Conservation (phyloP, 2,888 invertebrate genomes). For the Acleris cristana region DNA sequence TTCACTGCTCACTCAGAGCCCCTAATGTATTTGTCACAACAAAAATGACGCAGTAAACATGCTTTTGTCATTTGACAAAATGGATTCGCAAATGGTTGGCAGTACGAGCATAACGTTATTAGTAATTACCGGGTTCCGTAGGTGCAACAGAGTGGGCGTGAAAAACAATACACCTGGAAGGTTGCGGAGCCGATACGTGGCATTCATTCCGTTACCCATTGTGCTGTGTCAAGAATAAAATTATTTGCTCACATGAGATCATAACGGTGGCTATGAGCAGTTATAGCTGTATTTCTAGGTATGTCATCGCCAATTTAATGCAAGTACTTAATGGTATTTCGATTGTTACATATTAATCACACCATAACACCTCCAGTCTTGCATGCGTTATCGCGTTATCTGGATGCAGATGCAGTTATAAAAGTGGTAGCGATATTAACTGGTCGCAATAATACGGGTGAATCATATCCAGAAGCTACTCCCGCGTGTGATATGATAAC, state of each 20-base stretch:
- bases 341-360: no score
- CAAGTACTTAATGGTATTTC: neutral
- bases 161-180: constrained; percentile 46
- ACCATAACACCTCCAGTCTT: no score
- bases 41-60: constrained; percentile 28
- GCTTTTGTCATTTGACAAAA: constrained; percentile 49
- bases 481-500: neutral
- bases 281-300: constrained; percentile 18
- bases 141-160: constrained; percentile 42
- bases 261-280: constrained; percentile 26
- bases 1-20: constrained; percentile 29
- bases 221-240: constrained; percentile 45
- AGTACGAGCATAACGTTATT: constrained; percentile 39
- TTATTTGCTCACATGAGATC: constrained; percentile 39
- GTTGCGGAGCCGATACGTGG: constrained; percentile 44
- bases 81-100: constrained; percentile 39
- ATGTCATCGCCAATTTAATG: constrained; percentile 19
- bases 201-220: constrained; percentile 46
- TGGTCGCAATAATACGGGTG: neutral
- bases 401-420: no score
- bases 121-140: constrained; percentile 17
- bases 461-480: neutral
- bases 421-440: neutral
- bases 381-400: no score
- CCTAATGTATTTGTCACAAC: constrained; percentile 23